These are phyloP conservation scores for Ethmia dodecea DNA, from an alignment of 2,888 invertebrate genomes.

Conservation along the genomic window DNA sequence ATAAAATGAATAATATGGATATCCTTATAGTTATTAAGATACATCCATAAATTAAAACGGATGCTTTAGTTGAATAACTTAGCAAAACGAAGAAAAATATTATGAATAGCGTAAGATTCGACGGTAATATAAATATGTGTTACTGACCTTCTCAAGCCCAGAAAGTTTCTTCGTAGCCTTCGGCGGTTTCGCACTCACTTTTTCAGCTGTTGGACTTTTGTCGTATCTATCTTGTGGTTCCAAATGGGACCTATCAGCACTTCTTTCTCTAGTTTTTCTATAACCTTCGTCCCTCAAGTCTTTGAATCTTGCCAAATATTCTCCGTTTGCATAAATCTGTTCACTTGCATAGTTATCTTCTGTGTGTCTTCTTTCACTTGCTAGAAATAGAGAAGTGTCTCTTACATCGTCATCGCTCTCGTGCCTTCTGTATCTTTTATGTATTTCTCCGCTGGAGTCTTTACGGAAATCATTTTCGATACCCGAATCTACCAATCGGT, in stretches of 20 bases:
- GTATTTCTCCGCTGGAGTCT: slow-evolving; percentile 80
- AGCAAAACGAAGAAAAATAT: no score
- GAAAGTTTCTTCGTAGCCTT: slow-evolving; percentile 82
- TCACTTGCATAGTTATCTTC: slow-evolving; percentile 78
- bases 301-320: slow-evolving; percentile 56
- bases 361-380: slow-evolving; percentile 85
- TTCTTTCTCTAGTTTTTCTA: slow-evolving; percentile 64
- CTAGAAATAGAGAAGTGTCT: slow-evolving; percentile 82
- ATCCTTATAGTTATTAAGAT: no score
- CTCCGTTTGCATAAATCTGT: slow-evolving; percentile 65
- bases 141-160: slow-evolving; percentile 82
- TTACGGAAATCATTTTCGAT: slow-evolving; percentile 89
- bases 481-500: slow-evolving; percentile 85
- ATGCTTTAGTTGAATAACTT: no score
- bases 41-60: no score
- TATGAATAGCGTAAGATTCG: no score
- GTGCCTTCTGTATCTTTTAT: slow-evolving; percentile 53
- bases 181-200: slow-evolving; percentile 75
- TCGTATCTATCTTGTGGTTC: slow-evolving; percentile 81
- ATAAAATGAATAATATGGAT: no score
- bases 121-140: no score
- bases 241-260: slow-evolving; percentile 82
- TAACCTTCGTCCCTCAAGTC: slow-evolving; percentile 51
- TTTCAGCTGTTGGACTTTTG: slow-evolving; percentile 71
- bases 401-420: slow-evolving; percentile 85